These are phyloP conservation scores for Sminthurides aquaticus DNA, from an alignment of 2,888 invertebrate species.

Conservation along the genomic window DNA sequence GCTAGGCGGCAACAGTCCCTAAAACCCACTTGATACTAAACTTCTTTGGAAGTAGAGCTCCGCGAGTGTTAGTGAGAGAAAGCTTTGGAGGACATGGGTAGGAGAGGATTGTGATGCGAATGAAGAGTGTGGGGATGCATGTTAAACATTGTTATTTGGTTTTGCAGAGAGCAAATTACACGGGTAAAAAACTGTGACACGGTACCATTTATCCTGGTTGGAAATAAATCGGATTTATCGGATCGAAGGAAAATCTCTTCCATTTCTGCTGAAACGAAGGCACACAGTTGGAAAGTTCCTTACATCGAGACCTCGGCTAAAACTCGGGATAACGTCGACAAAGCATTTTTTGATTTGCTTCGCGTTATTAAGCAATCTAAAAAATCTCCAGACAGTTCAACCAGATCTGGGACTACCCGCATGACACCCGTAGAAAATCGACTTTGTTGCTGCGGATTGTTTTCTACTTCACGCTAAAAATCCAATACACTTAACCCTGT, in stretches of 20 bases:
- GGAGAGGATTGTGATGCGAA: too few relatives aligned
- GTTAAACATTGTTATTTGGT: too few relatives aligned
- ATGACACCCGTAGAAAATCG: slow-evolving; percentile 8
- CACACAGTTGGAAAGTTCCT: slow-evolving; percentile 90
- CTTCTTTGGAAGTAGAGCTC: too few relatives aligned
- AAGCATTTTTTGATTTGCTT: slow-evolving; percentile 53
- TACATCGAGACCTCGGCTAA: slow-evolving; percentile 99
- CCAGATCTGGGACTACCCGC: neutral
- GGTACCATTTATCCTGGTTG: slow-evolving; percentile 96
- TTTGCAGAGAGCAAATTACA: slow-evolving; percentile 84
- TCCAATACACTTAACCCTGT: too few relatives aligned
- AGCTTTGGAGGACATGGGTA: too few relatives aligned
- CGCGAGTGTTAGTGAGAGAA: too few relatives aligned
- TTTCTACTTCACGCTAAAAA: slow-evolving; percentile 2
- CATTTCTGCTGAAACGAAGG: slow-evolving; percentile 77
- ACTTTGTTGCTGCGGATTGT: slow-evolving; percentile 13
- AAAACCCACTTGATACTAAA: too few relatives aligned
- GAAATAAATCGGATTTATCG: slow-evolving; percentile 95
- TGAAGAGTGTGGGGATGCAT: too few relatives aligned
- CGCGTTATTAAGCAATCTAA: slow-evolving; percentile 15
- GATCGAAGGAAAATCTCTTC: slow-evolving; percentile 71
- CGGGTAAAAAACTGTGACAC: slow-evolving; percentile 97
- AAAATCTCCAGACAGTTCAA: neutral
- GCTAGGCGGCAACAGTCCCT: too few relatives aligned
- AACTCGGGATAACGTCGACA: slow-evolving; percentile 95